Evolutionary conservation across 2,797 vertebrate species (phyloP), one percentile per base, ranked within the genome.

Genomic region (Tachyglossus aculeatus): DNA sequence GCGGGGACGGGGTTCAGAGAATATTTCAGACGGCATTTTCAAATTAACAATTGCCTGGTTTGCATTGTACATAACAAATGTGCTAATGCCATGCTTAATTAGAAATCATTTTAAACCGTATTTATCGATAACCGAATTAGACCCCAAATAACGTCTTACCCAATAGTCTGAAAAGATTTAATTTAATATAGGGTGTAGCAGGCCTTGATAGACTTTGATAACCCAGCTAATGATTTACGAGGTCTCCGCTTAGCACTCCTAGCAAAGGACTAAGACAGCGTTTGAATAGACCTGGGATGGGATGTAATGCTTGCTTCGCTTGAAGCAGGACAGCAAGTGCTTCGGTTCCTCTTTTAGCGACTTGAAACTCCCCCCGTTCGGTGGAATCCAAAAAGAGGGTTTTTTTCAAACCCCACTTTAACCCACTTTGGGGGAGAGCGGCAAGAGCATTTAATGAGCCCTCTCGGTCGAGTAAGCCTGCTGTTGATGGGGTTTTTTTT

Each of bases 151-250:
- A 80, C 2, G 11, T 57, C 80, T 72, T 78, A 72, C 89, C 82
- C 87, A 80, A 80, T 74, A 65, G 74, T 80, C 61, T 88, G 66
- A 22, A 71, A 77, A 77, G 68, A 43, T 78, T 84, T 90, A 83
- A 91, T 91, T 87, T 81, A 83, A 87, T 84, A 81, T 6, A 70
- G 69, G 67, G 82, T 86, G 78, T 80, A 81, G 87, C 65, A 81
- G 78, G 56, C 82, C 85, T 85, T 84, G 64, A 74, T 80, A 37
- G 58, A 87, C 82, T 43, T 77, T 80, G 79, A 87, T 83, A 90
- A 84, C 81, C 83, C 43, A 75, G 82, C 75, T 89, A 86, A 86
- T 88, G 85, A 89, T 90, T 87, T 89, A 90, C 83, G 90, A 86
- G 86, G 81, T 82, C 89, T 88, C 78, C 84, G 61, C 61, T 84